Conservation (phyloP, 2,113 vertebrate species). For the Lasiurus cinereus region DNA sequence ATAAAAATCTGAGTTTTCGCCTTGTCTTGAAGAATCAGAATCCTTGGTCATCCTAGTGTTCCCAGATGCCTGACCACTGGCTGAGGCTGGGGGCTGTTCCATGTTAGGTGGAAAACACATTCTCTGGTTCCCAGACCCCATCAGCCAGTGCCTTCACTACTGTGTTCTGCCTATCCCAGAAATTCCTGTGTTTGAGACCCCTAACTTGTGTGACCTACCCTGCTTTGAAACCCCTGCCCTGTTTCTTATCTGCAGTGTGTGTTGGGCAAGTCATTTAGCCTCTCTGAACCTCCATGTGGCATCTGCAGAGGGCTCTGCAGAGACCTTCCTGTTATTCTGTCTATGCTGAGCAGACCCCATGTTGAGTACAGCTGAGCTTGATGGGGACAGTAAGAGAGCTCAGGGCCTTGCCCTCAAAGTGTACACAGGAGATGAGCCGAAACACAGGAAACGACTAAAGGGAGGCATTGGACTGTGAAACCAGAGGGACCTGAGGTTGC, state of each 20-base stretch:
- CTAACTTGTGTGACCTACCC: neutral
- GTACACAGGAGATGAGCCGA: neutral
- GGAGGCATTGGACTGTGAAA: neutral
- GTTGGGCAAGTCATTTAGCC: neutral
- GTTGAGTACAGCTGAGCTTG: neutral
- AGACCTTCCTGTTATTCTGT: neutral
- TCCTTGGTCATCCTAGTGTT: too few relatives aligned
- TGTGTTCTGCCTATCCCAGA: neutral
- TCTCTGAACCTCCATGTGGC: neutral
- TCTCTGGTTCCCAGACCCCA: neutral
- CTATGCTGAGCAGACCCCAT: neutral
- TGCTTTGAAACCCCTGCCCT: neutral
- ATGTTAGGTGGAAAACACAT: fast-evolving
- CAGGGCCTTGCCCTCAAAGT: neutral
- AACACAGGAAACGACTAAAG: fast-evolving
- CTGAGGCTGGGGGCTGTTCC: neutral
- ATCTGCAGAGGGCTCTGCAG: neutral
- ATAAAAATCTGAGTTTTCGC: neutral
- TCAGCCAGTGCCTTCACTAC: fast-evolving
- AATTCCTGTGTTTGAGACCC: neutral
- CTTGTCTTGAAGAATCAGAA: neutral
- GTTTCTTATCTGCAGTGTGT: neutral
- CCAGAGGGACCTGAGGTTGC: neutral
- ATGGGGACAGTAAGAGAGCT: neutral
- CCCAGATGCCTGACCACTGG: neutral